Base-by-base conservation (phyloP, 1,140 invertebrate species). In the Drosophila kurseongensis region DNA sequence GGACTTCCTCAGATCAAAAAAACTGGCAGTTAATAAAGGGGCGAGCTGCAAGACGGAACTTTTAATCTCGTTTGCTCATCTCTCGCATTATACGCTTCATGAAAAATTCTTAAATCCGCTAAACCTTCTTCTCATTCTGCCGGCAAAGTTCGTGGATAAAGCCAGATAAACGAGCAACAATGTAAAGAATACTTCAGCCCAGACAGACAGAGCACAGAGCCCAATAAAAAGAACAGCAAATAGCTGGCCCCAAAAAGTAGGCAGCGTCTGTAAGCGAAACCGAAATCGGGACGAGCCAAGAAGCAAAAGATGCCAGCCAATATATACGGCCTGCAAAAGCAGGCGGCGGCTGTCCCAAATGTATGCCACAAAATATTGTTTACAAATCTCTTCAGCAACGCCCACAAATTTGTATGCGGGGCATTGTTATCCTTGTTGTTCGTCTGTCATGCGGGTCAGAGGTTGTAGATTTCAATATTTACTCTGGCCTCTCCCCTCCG, bases 351-450 rank as follows among this genome's bases (percentile, higher is more conserved):
- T 80, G 71, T 57, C 73, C 75, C 58, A 88, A 90, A 90, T 86
- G 69, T 86, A 79, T 80, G 76, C 76, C 82, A 89, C 73, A 90
- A 77, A 83, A 88, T 86, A 76, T 90, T 90, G 88, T 90, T 90
- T 90, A 90, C 88, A 90, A 90, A 90, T 91, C 88, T 90, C 86
- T 91, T 82, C 61, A 83, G 79, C 58, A 69, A 86, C 82, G 79
- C 82, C 88, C 82, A 80, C 78, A 86, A 90, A 78, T 86, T 85
- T 91, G 76, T 90, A 84, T 89, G 84, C 79, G 69, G 65, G 79
- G 54, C 80, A 84, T 84, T 84, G 80, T 84, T 84, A 78, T 79
- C 69, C 60, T 44, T 66, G 59, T 75, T 85, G 68, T 69, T 72
- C 55, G 58, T 85, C 66, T 75, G 72, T 68, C 57, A 68, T 84